Evolutionary conservation across 2,888 invertebrate species (phyloP).

Genomic region (Heliconius aoede): DNA sequence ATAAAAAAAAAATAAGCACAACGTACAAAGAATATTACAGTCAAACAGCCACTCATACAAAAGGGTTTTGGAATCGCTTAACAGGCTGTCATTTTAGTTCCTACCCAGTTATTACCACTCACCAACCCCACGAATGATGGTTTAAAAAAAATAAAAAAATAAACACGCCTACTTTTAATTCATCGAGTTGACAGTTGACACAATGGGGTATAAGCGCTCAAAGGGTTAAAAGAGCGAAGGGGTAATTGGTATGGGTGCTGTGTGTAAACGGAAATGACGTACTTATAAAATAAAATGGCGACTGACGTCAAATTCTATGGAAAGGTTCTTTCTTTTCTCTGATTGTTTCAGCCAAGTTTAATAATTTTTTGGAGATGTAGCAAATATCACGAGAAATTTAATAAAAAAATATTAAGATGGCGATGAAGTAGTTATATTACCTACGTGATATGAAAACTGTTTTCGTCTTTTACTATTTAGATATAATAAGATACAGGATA

Average conservation of each 20-base stretch:
- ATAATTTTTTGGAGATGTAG: background rate
- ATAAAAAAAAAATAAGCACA: background rate
- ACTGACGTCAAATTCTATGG: conserved; percentile 30
- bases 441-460: too few species aligned
- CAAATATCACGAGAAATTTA: background rate
- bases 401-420: too few species aligned
- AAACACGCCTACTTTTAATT: conserved; percentile 80
- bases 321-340: conserved; percentile 29
- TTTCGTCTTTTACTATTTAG: too few species aligned
- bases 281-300: conserved; percentile 59
- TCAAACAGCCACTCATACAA: conserved; percentile 37
- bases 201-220: conserved; percentile 78
- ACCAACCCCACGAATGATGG: conserved; percentile 64
- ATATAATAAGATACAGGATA: background rate
- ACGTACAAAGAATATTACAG: conserved; percentile 14
- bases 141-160: conserved; percentile 54
- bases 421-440: too few species aligned
- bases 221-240: conserved; percentile 76
- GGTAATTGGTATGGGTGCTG: conserved; percentile 77
- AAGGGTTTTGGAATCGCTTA: conserved; percentile 53
- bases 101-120: conserved; percentile 70
- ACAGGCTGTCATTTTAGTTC: conserved; percentile 66
- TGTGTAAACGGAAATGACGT: conserved; percentile 53
- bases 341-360: conserved; percentile 15
- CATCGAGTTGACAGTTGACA: conserved; percentile 79